Evolutionary conservation across 2,888 invertebrate species (phyloP), one percentile per base, ranked within the genome.

Genomic region (Rhagonycha lutea): DNA sequence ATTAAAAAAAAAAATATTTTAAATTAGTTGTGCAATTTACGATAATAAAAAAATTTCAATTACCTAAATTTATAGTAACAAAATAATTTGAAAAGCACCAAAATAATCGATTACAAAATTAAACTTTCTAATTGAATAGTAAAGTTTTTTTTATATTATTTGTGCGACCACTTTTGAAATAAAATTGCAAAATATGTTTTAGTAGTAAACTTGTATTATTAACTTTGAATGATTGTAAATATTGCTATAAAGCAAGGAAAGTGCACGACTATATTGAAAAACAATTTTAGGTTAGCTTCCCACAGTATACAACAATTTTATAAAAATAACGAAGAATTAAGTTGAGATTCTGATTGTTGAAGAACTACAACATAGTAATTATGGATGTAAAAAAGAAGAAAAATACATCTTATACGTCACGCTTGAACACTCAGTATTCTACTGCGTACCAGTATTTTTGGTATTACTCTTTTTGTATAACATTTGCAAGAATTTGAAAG

Each of bases 391-490:
- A 77, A 74, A 77, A 69, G 26, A 61, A 74, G 61, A 77, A 77
- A 77, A 74, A 69, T 69, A 47, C 77, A 72, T 65, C 70, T 73
- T 69, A 62, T 61, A 47, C 82, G 83, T 83, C 81, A 81, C 83
- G 82, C 79, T 82, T 81, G 82, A 80, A 83, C 83, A 83, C 82
- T 82, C 81, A 77, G 75, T 78, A 79, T 77, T 75, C 76, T 80
- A 80, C 77, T 81, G 75, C 80, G 77, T 79, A 73, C 78, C 80
- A 75, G 76, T 78, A 79, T 80, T 79, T 79, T 74, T 70, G 70
- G 73, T 77, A 68, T 70, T 70, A 65, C 63, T 14, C 29, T 28
- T 24, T 68, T 68, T 23, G 18, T 11, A n/a, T 18, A 63, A 63
- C 24, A 23, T 23, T 24, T 23, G 23, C 63, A 63, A 24, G 63